Evolutionary conservation across 2,888 invertebrate genomes (phyloP).

Genomic region (Dicycla oo): DNA sequence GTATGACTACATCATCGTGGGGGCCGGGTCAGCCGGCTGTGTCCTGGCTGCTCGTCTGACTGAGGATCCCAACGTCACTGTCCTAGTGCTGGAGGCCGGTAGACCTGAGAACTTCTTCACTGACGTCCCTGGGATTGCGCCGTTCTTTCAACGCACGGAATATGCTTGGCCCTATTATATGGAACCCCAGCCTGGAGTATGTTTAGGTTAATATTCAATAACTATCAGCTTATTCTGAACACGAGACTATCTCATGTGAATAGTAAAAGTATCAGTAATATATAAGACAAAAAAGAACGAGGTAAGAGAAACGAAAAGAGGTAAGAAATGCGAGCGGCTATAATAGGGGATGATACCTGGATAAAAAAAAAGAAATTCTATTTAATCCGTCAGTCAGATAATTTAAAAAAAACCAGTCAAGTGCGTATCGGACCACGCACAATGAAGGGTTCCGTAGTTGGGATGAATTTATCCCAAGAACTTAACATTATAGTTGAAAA

Average conservation of each 20-base stretch:
- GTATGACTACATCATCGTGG: constrained; percentile 90
- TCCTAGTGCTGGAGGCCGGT: constrained; percentile 91
- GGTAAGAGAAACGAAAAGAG: too few species aligned
- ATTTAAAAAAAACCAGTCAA: too few species aligned
- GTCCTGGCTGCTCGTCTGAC: constrained; percentile 88
- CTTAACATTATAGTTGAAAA: too few species aligned
- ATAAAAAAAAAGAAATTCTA: too few species aligned
- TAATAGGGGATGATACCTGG: too few species aligned
- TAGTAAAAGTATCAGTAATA: not conserved
- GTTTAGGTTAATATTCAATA: constrained; percentile 76
- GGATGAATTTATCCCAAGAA: too few species aligned
- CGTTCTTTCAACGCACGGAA: constrained; percentile 90
- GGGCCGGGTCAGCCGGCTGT: constrained; percentile 91
- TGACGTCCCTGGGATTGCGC: constrained; percentile 89
- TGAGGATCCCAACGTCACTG: constrained; percentile 86
- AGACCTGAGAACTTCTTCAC: constrained; percentile 83
- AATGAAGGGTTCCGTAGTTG: too few species aligned
- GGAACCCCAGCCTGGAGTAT: constrained; percentile 90
- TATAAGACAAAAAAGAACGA: too few species aligned
- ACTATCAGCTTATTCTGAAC: not conserved
- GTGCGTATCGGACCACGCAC: too few species aligned
- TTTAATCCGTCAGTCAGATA: too few species aligned
- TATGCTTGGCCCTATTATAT: constrained; percentile 92
- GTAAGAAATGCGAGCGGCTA: not conserved
- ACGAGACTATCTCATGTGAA: not conserved